Evolutionary conservation across 23 tunicate genomes (phyloP).

Genomic region (Phallusia fumigata): DNA sequence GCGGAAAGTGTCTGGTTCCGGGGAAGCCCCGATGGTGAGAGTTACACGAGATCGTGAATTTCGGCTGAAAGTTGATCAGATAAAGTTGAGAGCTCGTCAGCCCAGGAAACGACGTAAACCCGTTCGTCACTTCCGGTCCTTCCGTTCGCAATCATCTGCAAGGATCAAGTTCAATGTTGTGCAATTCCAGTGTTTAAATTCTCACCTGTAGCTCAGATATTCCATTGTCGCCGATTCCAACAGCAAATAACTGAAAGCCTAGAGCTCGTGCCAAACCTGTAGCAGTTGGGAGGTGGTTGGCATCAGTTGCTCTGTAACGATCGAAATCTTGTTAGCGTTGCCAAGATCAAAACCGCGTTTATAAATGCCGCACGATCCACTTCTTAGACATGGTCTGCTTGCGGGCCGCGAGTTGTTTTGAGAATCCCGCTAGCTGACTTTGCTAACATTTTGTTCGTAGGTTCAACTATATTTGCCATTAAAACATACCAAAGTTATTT

Average conservation of each 20-base stretch:
- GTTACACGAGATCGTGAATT: background rate
- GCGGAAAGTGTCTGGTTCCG: background rate
- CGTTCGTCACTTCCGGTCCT: slow-evolving; percentile 1
- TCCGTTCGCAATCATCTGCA: slow-evolving; percentile 18
- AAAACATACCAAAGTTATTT: too few relatives aligned
- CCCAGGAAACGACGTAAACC: background rate
- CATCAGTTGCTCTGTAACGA: slow-evolving; percentile 22
- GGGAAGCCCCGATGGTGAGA: background rate
- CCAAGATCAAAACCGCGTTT: too few relatives aligned
- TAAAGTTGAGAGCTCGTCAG: background rate
- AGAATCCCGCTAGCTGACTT: too few relatives aligned
- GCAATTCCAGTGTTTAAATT: background rate
- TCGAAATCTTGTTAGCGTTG: too few relatives aligned
- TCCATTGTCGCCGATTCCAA: slow-evolving; percentile 2
- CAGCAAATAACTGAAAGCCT: slow-evolving; percentile 19
- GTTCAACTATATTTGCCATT: too few relatives aligned
- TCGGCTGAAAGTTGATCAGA: background rate
- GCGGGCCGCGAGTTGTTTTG: too few relatives aligned
- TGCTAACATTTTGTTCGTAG: too few relatives aligned
- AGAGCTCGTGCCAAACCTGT: background rate
- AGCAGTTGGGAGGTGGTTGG: background rate
- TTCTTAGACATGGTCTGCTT: too few relatives aligned
- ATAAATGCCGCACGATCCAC: too few relatives aligned
- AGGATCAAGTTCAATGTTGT: too few relatives aligned
- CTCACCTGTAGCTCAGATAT: slow-evolving; percentile 15